Evolutionary conservation across 2,113 vertebrate genomes (phyloP), one percentile per base, ranked within the genome.

Genomic region (Eptesicus fuscus): DNA sequence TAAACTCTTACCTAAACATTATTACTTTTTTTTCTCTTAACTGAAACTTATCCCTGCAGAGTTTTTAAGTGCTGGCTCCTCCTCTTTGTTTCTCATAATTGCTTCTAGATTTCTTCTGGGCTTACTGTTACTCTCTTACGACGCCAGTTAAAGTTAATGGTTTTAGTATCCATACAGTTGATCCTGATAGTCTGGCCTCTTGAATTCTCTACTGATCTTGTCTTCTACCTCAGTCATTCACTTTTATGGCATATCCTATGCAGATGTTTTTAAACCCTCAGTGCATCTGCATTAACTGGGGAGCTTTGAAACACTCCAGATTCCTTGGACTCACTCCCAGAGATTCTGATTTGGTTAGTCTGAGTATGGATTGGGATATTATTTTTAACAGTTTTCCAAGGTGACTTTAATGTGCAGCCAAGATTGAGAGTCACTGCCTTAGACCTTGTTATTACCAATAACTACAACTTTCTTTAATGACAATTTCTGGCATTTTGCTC

Each of bases 401-500:
- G 25, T 86, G 63, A 89, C 23, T 94, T 88, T 71, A 95, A 63
- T 80, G 37, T 82, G 42, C 17, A 73, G 12, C 32, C 28, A 74
- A 53, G 25, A 86, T 92, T 83, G 63, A 93, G 47, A 93, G 47
- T 88, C 59, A 77, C 18, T 93, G 25, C 25, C 32, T 32, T 49
- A 69, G 25, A 95, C 49, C 28, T 83, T 65, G 14, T 88, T 90
- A 65, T 63, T 53, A 42, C n/a, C 22, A 30, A 22, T 73, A 40
- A 79, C 25, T 59, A 40, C 59, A 91, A 2, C 56, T 92, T 95
- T 93, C 30, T 79, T 2, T 95, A 69, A 9, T 94, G 44, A 11
- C 10, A 25, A 2, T 88, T 84, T 94, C 51, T 94, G 71, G n/a
- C 71, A 87, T 95, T 95, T 95, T 84, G 59, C 35, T 95, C 37